These are phyloP conservation scores for Pangasius mekongensis DNA, from an alignment of 2,797 vertebrate species.

Conservation along the genomic window DNA sequence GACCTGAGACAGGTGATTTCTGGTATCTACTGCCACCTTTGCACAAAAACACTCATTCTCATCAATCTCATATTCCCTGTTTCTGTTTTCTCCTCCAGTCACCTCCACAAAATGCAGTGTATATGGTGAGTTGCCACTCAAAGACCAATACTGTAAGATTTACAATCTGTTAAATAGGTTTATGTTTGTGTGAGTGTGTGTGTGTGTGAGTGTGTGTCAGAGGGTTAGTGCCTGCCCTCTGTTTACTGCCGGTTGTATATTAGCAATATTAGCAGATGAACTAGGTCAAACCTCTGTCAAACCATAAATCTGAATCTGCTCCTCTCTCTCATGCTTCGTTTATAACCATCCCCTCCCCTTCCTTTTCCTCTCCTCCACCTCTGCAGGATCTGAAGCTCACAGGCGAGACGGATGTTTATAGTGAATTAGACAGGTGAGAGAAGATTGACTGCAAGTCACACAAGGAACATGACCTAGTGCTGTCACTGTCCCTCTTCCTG, in stretches of 20 bases:
- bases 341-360: conserved; percentile 24
- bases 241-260: conserved; percentile 66
- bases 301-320: conserved; percentile 65
- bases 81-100: conserved; percentile 64
- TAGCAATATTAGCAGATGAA: conserved; percentile 76
- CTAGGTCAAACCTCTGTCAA: conserved; percentile 64
- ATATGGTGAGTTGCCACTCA: conserved; percentile 77
- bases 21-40: conserved; percentile 19
- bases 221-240: not conserved
- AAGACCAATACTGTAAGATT: not conserved
- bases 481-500: conserved; percentile 39
- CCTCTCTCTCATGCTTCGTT: conserved; percentile 10
- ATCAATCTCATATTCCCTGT: conserved; percentile 46
- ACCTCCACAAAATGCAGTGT: conserved; percentile 72
- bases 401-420: conserved; percentile 76
- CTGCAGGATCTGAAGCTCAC: conserved; percentile 79
- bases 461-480: conserved; percentile 39
- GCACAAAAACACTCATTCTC: conserved; percentile 28
- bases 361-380: conserved; percentile 29
- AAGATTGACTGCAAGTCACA: conserved; percentile 62
- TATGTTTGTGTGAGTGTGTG: conserved; percentile 47
- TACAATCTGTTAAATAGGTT: conserved; percentile 11
- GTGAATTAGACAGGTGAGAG: conserved; percentile 78
- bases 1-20: conserved; percentile 77
- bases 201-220: not conserved